Evolutionary conservation across 2,113 vertebrate genomes (phyloP).

Genomic region (Cephalophus harveyi): DNA sequence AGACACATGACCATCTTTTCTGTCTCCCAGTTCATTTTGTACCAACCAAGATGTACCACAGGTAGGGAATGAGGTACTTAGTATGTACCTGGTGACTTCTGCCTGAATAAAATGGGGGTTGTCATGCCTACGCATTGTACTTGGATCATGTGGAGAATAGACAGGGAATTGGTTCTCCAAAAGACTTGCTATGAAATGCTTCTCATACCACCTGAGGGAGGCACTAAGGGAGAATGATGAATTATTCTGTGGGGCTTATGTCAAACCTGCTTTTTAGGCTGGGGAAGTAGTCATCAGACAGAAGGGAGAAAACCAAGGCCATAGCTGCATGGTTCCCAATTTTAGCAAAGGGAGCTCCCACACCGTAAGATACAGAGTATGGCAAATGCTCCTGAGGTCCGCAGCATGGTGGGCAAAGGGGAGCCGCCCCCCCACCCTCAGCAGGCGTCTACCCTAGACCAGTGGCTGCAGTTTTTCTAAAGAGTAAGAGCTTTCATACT

Average conservation of each 20-base stretch:
- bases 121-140: background rate
- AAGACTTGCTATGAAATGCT: background rate
- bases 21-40: background rate
- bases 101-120: background rate
- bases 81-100: background rate
- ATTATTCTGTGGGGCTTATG: background rate
- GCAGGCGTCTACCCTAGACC: too few species aligned
- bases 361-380: rapidly evolving
- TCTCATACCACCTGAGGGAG: background rate
- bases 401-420: rapidly evolving
- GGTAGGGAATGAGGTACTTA: background rate
- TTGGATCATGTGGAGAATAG: background rate
- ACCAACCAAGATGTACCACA: background rate
- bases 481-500: background rate
- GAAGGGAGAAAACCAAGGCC: background rate
- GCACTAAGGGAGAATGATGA: background rate
- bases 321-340: background rate
- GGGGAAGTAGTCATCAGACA: background rate
- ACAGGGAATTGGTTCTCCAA: background rate
- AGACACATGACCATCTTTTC: background rate
- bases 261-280: background rate
- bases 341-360: background rate
- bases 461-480: background rate
- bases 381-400: background rate
- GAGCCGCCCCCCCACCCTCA: too few species aligned